Evolutionary conservation across 2,888 invertebrate genomes (phyloP).

Genomic region (Aquatica leii): DNA sequence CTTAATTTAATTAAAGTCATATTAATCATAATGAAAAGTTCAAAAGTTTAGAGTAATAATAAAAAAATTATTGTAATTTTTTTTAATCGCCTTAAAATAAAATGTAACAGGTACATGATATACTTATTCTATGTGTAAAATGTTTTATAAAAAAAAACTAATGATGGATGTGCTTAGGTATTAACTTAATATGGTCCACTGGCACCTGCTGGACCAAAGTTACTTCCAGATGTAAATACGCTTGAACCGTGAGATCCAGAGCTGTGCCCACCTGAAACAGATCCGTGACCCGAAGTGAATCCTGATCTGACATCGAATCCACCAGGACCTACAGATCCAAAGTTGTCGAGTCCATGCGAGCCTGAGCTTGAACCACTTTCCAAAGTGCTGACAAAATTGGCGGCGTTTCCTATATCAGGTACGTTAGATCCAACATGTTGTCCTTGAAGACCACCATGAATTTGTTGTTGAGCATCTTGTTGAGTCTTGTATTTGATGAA

Average conservation of each 20-base stretch:
- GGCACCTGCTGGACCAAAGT: constrained; percentile 11
- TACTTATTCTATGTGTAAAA: too few relatives aligned
- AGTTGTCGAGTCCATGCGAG: not conserved
- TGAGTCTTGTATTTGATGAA: constrained; percentile 82
- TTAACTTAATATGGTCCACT: constrained; percentile 18
- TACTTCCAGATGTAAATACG: not conserved
- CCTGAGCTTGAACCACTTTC: not conserved
- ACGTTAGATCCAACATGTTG: constrained; percentile 23
- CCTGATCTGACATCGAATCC: not conserved
- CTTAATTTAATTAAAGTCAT: too few relatives aligned
- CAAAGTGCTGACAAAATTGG: constrained; percentile 16
- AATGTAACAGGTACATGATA: constrained; percentile 3
- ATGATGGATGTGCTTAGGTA: not conserved
- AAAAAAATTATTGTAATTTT: too few relatives aligned
- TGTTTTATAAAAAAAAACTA: too few relatives aligned
- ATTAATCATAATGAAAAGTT: not conserved
- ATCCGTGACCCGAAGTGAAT: not conserved
- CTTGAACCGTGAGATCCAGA: not conserved
- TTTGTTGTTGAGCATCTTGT: constrained; percentile 49
- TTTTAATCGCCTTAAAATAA: not conserved
- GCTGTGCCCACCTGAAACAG: not conserved
- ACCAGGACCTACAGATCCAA: not conserved
- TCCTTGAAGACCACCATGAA: constrained; percentile 36
- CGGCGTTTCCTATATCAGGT: constrained; percentile 14
- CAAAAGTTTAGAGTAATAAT: not conserved